Evolutionary conservation across 2,888 invertebrate species (phyloP), one percentile per base, ranked within the genome.

Genomic region (Tetranychus piercei): DNA sequence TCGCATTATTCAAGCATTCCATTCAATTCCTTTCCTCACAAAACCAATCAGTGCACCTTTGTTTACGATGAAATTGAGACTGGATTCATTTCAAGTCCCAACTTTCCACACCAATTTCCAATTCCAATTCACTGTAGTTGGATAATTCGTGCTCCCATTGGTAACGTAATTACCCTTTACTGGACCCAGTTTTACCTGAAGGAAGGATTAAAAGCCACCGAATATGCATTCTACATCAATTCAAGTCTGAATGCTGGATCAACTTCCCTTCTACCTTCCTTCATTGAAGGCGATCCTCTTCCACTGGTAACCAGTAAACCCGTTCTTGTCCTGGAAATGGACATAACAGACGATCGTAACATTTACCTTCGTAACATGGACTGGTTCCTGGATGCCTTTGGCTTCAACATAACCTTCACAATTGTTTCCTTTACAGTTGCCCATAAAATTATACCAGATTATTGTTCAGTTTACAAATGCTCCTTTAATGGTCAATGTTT

Each of bases 401-500:
- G 94, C 18, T 93, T 94, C 84, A 94, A 94, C 84, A 88, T 93
- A 80, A 94, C 93, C 44, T 94, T 93, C 82, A 91, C 92, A 81
- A 88, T 92, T 78, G 84, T 86, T 34, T 85, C 55, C 9, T 55
- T 55, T 55, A 55, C 15, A 15, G 55, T 55, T 55, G 55, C 11
- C 9, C 9, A 55, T 55, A 55, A 55, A 55, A 55, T 55, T 55
- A 55, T n/a, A 15, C 23, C 11, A 71, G 44, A 34, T 44, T n/a
- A n/a, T 71, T 71, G 72, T 34, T 64, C 45, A n/a, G 55, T 22
- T 5, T 64, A 18, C 73, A 73, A 88, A 79, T 94, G 93, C 81
- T 89, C 92, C 0, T 89, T 89, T 78, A 86, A 90, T n/a, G 93
- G 93, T 18, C 87, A 91, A 81, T 94, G 93, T 82, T 88, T 88